A percentile compares a stretch with the other conserved stretches of the same genome.
phyloP scores from a whole-genome alignment of 2,888 invertebrate genomes.

The Polydesmus complanatus region DNA sequence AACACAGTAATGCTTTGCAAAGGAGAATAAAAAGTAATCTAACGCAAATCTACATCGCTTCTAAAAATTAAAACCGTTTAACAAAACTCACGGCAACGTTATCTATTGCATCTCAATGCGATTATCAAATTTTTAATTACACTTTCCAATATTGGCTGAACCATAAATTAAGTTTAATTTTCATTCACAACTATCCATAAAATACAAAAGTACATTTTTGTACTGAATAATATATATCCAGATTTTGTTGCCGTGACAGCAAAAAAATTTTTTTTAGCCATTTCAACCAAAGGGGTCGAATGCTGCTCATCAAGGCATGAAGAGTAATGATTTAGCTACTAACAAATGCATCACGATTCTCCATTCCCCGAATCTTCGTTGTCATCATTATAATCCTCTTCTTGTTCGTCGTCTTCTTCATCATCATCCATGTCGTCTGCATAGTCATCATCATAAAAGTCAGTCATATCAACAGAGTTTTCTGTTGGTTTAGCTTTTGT shows the following conservation, averaged over 20 bases:
- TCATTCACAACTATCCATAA: neutral
- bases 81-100: no score
- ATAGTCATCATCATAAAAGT: slow-evolving; percentile 82
- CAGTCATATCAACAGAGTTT: slow-evolving; percentile 76
- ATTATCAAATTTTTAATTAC: no score
- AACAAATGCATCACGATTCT: slow-evolving; percentile 55
- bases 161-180: neutral
- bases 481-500: slow-evolving; percentile 75
- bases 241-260: neutral
- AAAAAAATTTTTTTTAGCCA: neutral
- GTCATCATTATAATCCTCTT: slow-evolving; percentile 46
- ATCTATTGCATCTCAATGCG: no score
- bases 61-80: no score
- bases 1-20: no score
- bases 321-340: neutral
- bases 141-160: neutral
- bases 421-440: slow-evolving; percentile 54
- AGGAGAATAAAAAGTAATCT: no score
- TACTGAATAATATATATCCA: neutral
- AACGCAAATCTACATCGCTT: no score
- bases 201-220: neutral
- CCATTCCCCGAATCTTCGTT: slow-evolving; percentile 85
- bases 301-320: neutral
- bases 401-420: slow-evolving; percentile 29
- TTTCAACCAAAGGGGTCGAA: neutral